These are phyloP conservation scores for Peromyscus aztecus DNA, from an alignment of 2,797 vertebrate genomes.

Conservation along the genomic window DNA sequence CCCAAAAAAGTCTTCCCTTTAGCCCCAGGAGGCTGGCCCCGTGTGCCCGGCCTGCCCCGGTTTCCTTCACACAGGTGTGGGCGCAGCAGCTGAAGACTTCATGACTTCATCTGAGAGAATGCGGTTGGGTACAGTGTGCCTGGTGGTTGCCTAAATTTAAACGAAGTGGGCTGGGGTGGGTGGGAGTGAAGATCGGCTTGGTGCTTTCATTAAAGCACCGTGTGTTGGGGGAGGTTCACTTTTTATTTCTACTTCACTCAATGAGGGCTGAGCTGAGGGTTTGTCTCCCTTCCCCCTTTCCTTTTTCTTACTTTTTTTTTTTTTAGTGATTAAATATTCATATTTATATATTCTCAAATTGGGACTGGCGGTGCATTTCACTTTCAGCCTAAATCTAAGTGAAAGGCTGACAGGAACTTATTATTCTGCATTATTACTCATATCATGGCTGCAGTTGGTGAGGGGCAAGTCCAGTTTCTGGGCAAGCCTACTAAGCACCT, in stretches of 20 bases:
- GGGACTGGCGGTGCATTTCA: slow-evolving; percentile 39
- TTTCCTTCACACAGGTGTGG: slow-evolving; percentile 16
- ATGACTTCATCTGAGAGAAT: slow-evolving; percentile 70
- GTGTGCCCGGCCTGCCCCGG: not conserved
- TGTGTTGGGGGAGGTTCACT: slow-evolving; percentile 73
- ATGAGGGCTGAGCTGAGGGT: slow-evolving; percentile 72
- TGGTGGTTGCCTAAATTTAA: slow-evolving; percentile 83
- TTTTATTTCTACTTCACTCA: slow-evolving; percentile 81
- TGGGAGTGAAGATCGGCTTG: slow-evolving; percentile 77
- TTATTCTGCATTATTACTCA: not conserved
- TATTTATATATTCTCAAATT: slow-evolving; percentile 54
- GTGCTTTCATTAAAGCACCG: slow-evolving; percentile 79
- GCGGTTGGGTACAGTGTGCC: slow-evolving; percentile 74
- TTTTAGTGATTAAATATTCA: slow-evolving; percentile 73
- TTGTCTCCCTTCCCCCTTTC: not conserved
- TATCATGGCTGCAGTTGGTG: not conserved
- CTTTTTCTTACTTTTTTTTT: not conserved
- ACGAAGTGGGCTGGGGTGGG: slow-evolving; percentile 82
- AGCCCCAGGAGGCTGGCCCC: not conserved
- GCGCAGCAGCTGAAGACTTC: slow-evolving; percentile 58
- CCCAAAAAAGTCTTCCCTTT: not conserved
- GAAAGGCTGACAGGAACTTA: not conserved
- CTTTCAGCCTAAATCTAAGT: slow-evolving; percentile 55
- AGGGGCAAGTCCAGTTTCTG: not conserved
- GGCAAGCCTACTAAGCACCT: not conserved